These are phyloP conservation scores for Stenchaetothrips biformis DNA, from an alignment of 2,888 invertebrate species.

Conservation along the genomic window DNA sequence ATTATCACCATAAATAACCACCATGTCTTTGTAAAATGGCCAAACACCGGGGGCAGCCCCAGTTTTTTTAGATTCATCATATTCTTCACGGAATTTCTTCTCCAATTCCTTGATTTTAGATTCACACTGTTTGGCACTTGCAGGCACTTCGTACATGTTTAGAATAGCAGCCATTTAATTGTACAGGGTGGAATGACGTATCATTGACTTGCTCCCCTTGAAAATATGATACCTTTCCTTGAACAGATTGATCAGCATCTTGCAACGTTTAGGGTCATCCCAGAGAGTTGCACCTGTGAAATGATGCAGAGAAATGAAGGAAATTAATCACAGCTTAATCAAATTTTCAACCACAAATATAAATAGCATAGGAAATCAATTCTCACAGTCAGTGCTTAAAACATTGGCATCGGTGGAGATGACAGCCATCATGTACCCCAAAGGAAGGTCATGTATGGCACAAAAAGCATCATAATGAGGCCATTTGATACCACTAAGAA, in stretches of 20 bases:
- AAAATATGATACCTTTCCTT: constrained; percentile 12
- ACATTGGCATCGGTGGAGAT: neutral
- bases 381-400: neutral
- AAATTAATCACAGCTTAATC: neutral
- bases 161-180: neutral
- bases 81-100: neutral
- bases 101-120: neutral
- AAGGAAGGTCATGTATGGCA: neutral
- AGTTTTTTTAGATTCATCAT: neutral
- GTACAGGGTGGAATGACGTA: neutral
- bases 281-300: neutral
- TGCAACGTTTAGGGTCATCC: neutral
- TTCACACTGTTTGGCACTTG: neutral
- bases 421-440: neutral
- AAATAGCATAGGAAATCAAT: neutral
- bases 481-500: no score
- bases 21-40: neutral
- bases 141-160: neutral
- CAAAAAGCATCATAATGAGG: neutral
- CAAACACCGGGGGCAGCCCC: neutral
- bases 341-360: neutral
- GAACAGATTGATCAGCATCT: neutral
- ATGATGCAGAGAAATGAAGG: no score
- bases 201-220: neutral
- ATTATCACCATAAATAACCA: neutral